Conservation (phyloP, 2,888 invertebrate species). For the Noctua comes region DNA sequence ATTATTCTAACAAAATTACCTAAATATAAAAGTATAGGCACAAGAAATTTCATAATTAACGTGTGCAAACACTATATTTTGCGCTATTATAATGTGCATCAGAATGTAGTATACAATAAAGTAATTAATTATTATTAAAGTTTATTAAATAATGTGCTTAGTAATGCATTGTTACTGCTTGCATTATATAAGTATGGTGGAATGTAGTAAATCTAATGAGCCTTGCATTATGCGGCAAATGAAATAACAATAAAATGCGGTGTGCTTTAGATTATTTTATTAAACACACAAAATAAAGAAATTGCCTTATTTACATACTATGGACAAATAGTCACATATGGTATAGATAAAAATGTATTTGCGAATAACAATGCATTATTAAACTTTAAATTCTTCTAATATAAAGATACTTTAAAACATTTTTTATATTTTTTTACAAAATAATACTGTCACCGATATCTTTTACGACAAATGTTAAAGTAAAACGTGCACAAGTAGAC, state of each 20-base stretch:
- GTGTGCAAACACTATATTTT: conserved; percentile 80
- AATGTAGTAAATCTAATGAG: conserved; percentile 6
- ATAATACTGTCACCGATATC: conserved; percentile 65
- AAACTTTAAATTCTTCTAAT: conserved; percentile 36
- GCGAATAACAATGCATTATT: conserved; percentile 45
- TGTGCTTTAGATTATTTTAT: background rate
- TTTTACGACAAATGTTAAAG: conserved; percentile 37
- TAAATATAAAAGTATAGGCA: conserved; percentile 89
- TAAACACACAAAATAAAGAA: background rate
- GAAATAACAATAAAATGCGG: background rate
- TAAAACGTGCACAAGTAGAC: conserved; percentile 48
- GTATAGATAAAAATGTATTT: background rate
- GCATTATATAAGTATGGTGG: background rate
- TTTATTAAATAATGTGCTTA: conserved; percentile 42
- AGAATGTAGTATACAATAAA: conserved; percentile 63
- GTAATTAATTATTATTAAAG: conserved; percentile 60
- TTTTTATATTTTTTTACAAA: conserved; percentile 48
- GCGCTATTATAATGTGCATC: conserved; percentile 69
- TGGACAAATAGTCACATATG: background rate
- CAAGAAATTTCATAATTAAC: conserved; percentile 86
- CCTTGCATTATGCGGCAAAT: conserved; percentile 17
- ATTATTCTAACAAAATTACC: conserved; percentile 81
- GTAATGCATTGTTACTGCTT: conserved; percentile 54
- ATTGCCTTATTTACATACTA: background rate
- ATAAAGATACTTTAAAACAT: conserved; percentile 45